phyloP scores from a whole-genome alignment of 1,140 invertebrate species.

The Lasioglossum baleicum region DNA sequence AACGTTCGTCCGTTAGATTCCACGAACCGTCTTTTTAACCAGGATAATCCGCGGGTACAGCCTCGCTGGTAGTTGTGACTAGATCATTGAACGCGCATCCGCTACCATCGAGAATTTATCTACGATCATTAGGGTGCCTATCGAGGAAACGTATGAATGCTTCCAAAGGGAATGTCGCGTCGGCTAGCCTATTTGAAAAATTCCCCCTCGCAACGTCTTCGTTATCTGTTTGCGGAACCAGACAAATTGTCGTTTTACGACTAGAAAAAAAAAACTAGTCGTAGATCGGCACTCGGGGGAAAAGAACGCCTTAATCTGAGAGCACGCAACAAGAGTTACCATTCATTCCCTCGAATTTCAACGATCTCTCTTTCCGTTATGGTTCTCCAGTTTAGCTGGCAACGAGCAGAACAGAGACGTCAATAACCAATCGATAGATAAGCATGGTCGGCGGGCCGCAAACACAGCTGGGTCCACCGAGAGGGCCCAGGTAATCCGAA shows the following conservation, averaged over 20 bases:
- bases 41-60: constrained; percentile 56
- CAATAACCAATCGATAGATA: constrained; percentile 77
- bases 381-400: constrained; percentile 20
- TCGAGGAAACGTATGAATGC: background rate
- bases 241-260: constrained; percentile 38
- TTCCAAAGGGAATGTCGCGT: constrained; percentile 27
- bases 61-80: constrained; percentile 67
- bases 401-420: constrained; percentile 21
- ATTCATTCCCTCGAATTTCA: constrained; percentile 61
- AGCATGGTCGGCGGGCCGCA: constrained; percentile 69
- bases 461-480: constrained; percentile 73
- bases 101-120: constrained; percentile 51
- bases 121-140: background rate
- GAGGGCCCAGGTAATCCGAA: constrained; percentile 68
- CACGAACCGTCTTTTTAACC: constrained; percentile 52
- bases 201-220: background rate
- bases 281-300: background rate
- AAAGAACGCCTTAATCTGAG: constrained; percentile 37
- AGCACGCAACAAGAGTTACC: constrained; percentile 56
- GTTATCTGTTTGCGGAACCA: constrained; percentile 16
- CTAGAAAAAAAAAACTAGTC: constrained; percentile 24
- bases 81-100: constrained; percentile 66
- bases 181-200: background rate
- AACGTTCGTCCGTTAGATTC: constrained; percentile 69
- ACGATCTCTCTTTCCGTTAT: constrained; percentile 38